phyloP scores from a whole-genome alignment of 2,113 vertebrate genomes.

The Varanus komodoensis region DNA sequence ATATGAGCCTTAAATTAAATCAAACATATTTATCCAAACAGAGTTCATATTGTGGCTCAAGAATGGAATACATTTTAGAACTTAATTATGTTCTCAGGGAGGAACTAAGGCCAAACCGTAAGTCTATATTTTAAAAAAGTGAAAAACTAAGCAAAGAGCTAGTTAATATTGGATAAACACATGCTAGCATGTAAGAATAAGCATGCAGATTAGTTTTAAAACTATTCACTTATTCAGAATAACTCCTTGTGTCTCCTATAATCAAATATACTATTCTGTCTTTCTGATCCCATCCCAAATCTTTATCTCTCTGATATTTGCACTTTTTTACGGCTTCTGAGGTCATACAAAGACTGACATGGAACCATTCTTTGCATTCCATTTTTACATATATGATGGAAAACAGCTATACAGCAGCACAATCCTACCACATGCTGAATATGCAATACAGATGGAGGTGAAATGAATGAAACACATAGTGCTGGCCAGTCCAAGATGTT shows the following conservation, averaged over 20 bases:
- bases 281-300: background rate
- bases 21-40: constrained; percentile 26
- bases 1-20: constrained; percentile 41
- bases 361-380: background rate
- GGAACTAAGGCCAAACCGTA: background rate
- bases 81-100: constrained; percentile 16
- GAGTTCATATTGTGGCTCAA: background rate
- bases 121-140: background rate
- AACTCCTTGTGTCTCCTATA: background rate
- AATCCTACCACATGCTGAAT: background rate
- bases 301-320: background rate
- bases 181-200: constrained; percentile 3
- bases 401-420: background rate
- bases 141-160: constrained; percentile 9
- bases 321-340: background rate
- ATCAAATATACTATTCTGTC: background rate
- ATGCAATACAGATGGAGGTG: background rate
- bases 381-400: background rate
- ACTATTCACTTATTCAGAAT: background rate
- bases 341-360: fast-evolving
- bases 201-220: background rate
- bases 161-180: background rate
- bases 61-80: constrained; percentile 26
- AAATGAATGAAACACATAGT: background rate
- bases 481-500: background rate